A percentile compares a stretch with the other conserved stretches of the same genome.
These are phyloP conservation scores for Drosophila helvetica DNA, from an alignment of 2,888 invertebrate genomes.

Conservation along the genomic window DNA sequence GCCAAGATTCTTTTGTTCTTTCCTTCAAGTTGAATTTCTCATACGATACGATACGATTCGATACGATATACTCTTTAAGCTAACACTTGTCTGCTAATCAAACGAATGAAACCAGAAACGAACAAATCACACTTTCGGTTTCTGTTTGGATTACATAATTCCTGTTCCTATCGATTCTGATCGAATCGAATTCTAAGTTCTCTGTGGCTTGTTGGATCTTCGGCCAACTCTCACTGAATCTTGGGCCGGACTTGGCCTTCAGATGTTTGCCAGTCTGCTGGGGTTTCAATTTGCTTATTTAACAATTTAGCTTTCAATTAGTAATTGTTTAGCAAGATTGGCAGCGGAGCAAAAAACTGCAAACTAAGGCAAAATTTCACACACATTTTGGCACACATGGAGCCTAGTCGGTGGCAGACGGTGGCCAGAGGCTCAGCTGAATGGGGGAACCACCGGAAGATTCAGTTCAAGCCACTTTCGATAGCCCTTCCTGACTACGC, in stretches of 20 bases:
- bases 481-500: background rate
- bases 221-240: constrained; percentile 6
- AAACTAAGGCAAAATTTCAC: constrained; percentile 57
- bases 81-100: constrained; percentile 44
- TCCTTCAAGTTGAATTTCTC: constrained; percentile 18
- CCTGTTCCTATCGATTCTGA: constrained; percentile 4
- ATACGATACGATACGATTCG: no score
- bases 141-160: constrained; percentile 51
- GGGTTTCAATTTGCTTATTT: constrained; percentile 46
- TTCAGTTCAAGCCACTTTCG: background rate
- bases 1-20: background rate
- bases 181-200: constrained; percentile 8
- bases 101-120: constrained; percentile 24
- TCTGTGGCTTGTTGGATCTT: background rate
- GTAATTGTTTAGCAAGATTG: constrained; percentile 55
- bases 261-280: constrained; percentile 35
- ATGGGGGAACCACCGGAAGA: no score
- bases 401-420: background rate
- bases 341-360: constrained; percentile 52
- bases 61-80: constrained; percentile 1
- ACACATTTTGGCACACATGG: constrained; percentile 47
- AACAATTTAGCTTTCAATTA: constrained; percentile 62
- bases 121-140: constrained; percentile 66
- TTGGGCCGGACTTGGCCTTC: constrained; percentile 22
- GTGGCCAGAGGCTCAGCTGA: background rate